Conservation (phyloP, 2,113 vertebrate species). For the Aix galericulata region DNA sequence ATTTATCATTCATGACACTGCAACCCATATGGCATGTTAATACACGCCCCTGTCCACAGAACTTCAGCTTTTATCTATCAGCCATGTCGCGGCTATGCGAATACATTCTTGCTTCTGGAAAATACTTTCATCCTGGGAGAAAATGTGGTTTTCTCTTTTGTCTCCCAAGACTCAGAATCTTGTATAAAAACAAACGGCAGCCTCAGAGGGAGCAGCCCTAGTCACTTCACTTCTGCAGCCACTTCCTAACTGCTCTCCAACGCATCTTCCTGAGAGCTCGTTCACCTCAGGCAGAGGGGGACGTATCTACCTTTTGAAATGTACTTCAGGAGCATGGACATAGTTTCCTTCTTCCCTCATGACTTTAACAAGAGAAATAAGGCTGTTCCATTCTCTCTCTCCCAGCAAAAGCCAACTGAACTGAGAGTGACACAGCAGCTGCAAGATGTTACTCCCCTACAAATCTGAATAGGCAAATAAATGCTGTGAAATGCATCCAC, state of each 20-base stretch:
- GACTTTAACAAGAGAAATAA: background rate
- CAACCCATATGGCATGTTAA: background rate
- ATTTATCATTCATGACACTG: background rate
- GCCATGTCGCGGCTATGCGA: background rate
- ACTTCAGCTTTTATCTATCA: background rate
- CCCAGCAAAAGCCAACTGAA: background rate
- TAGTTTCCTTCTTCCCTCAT: background rate
- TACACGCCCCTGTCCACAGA: background rate
- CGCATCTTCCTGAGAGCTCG: rapidly evolving
- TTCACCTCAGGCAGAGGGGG: background rate
- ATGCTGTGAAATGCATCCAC: background rate
- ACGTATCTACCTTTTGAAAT: background rate
- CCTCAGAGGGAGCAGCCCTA: background rate
- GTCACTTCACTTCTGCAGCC: background rate
- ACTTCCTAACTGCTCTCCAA: background rate
- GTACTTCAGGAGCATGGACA: background rate
- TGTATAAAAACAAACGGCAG: background rate
- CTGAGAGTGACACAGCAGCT: background rate
- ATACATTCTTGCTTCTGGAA: background rate
- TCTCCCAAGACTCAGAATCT: background rate
- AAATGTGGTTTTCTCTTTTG: background rate
- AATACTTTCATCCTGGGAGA: background rate
- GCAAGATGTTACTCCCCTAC: background rate
- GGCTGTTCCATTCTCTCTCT: background rate
- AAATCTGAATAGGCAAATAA: slow-evolving; percentile 5